Evolutionary conservation across 2,113 vertebrate species (phyloP).

Genomic region (Phylloscopus trochiloides): DNA sequence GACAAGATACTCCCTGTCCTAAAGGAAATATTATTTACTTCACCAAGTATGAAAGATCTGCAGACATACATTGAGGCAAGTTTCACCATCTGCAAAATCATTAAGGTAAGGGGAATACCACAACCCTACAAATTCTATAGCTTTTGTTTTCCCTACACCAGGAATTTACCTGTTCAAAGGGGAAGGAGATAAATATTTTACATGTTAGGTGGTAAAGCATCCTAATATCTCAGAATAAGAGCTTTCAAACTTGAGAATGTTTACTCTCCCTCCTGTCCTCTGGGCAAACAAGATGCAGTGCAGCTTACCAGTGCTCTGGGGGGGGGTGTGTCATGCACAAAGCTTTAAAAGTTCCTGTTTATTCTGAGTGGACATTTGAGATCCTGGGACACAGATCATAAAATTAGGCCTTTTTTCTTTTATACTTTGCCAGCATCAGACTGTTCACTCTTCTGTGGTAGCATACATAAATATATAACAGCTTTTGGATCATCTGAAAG

Average conservation of each 20-base stretch:
- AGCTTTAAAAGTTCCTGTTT: conserved; percentile 51
- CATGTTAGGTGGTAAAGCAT: background rate
- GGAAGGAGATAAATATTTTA: background rate
- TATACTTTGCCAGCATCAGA: background rate
- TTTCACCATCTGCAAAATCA: background rate
- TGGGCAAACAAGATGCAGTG: background rate
- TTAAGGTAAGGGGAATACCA: background rate
- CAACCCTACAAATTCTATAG: background rate
- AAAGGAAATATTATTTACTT: background rate
- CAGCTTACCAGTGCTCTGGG: background rate
- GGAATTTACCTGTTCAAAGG: background rate
- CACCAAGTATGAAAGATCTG: background rate
- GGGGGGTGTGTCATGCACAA: background rate
- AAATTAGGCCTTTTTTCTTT: conserved; percentile 18
- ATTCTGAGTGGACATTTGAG: background rate
- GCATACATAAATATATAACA: background rate
- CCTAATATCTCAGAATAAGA: background rate
- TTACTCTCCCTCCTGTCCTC: conserved; percentile 1
- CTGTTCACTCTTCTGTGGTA: background rate
- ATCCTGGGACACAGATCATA: conserved; percentile 7
- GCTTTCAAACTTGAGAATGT: background rate
- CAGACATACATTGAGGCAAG: background rate
- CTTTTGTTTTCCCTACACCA: background rate
- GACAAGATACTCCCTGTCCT: background rate
- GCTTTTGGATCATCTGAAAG: background rate